Percentiles rank a stretch among this genome's conserved stretches.
Conservation (phyloP, 2,888 invertebrate genomes). For the Acanthoscelides obtectus region DNA sequence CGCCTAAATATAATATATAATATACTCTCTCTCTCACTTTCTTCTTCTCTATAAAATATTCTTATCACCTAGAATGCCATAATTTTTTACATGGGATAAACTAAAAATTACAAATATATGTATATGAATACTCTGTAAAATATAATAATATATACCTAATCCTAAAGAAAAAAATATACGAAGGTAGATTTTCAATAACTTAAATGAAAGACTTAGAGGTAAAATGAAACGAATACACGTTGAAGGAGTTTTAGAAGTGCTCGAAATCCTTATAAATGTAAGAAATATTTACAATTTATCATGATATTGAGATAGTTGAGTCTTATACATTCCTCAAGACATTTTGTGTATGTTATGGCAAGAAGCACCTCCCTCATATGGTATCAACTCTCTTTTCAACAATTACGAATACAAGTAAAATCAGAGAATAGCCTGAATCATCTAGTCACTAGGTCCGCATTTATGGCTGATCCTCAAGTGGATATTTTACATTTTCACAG, state of each 20-base stretch:
- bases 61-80: slow-evolving; percentile 23
- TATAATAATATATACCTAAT: slow-evolving; percentile 38
- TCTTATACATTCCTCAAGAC: neutral
- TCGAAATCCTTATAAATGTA: slow-evolving; percentile 24
- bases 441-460: too few relatives aligned
- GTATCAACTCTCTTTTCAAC: too few relatives aligned
- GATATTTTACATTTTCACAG: too few relatives aligned
- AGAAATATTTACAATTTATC: slow-evolving; percentile 22
- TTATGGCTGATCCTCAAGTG: too few relatives aligned
- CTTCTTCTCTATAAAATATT: slow-evolving; percentile 20
- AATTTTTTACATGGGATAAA: slow-evolving; percentile 32
- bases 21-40: slow-evolving; percentile 3
- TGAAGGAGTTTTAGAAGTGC: slow-evolving; percentile 15
- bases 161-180: slow-evolving; percentile 22
- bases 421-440: too few relatives aligned
- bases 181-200: slow-evolving; percentile 14
- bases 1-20: slow-evolving; percentile 8
- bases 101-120: slow-evolving; percentile 39
- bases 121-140: slow-evolving; percentile 48
- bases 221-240: slow-evolving; percentile 28
- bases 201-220: slow-evolving; percentile 37
- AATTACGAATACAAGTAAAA: too few relatives aligned
- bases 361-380: neutral
- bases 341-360: neutral
- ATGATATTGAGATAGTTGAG: slow-evolving; percentile 9